Evolutionary conservation across 2,888 invertebrate species (phyloP), one percentile per base, ranked within the genome.

Genomic region (Platynereis dumerilii): DNA sequence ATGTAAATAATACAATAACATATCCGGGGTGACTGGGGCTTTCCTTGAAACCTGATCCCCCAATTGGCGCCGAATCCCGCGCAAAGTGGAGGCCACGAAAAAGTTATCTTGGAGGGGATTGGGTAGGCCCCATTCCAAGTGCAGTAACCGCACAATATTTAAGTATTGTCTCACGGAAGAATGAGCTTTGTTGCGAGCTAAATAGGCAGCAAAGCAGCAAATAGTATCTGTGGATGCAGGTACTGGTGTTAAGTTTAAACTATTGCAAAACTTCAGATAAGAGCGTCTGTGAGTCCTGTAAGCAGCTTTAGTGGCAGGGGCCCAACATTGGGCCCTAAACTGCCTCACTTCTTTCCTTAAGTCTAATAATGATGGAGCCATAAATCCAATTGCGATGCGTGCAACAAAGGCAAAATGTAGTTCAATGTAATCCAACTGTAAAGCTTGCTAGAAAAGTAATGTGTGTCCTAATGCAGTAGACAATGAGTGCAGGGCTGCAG

Each of bases 81-180:
- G 2, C 2, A 59, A 24, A 20, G 48, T 48, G 2, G 15, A 2
- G 1, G 10, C 1, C 3, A 59, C 3, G 5, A 2, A 20, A 27
- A 29, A 59, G 24, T 48, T 48, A 15, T 24, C 24, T 42, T 45
- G n/a, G 15, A 44, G 5, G 24, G 59, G 59, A 42, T 59, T 48
- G 5, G 45, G 45, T n/a, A 44, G 45, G 5, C 59, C 59, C 48
- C 22, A 20, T 15, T 17, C 24, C 26, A 5, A 5, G 27, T 59
- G 59, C 48, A 59, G 10, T 24, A 29, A 17, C 15, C 26, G 15
- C 1, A 59, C 22, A 10, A 45, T 26, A 20, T n/a, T 10, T 2
- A 59, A 42, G 27, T 59, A 59, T 17, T 58, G 58, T 1, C 42
- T 7, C n/a, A 58, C 17, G 15, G 27, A 29, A 29, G 39, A 7